phyloP scores from a whole-genome alignment of 1,140 invertebrate genomes.

The Pentalonia nigronervosa region DNA sequence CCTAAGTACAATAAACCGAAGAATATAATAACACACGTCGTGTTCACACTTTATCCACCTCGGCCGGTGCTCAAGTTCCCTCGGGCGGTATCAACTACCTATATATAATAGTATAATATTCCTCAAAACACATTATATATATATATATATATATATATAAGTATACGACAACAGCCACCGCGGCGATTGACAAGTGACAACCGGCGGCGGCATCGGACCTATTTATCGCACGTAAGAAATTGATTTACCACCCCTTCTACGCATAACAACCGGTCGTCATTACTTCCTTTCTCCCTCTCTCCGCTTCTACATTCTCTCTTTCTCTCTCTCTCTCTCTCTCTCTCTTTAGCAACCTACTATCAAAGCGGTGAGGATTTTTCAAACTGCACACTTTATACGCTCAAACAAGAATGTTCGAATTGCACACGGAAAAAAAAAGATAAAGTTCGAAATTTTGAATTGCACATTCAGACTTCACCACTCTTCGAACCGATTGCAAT shows the following conservation, averaged over 20 bases:
- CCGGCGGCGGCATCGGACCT: neutral
- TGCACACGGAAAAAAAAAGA: no score
- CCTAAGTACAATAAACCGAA: neutral
- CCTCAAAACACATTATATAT: neutral
- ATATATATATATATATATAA: neutral
- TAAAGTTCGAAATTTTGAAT: no score
- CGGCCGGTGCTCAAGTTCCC: neutral
- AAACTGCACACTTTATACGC: neutral
- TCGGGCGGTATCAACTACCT: neutral
- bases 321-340: neutral
- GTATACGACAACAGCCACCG: neutral
- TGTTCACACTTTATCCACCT: neutral
- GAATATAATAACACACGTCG: conserved; percentile 6
- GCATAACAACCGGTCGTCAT: neutral
- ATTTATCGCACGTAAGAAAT: conserved; percentile 27
- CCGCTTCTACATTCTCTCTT: neutral
- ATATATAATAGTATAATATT: neutral
- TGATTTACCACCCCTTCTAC: conserved; percentile 3
- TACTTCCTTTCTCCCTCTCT: no score
- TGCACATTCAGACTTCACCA: no score
- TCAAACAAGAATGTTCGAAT: no score
- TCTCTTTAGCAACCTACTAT: neutral
- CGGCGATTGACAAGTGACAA: conserved; percentile 38
- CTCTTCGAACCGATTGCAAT: no score
- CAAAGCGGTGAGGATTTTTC: neutral